Evolutionary conservation across 2,113 vertebrate species (phyloP).

Genomic region (Muntiacus reevesi): DNA sequence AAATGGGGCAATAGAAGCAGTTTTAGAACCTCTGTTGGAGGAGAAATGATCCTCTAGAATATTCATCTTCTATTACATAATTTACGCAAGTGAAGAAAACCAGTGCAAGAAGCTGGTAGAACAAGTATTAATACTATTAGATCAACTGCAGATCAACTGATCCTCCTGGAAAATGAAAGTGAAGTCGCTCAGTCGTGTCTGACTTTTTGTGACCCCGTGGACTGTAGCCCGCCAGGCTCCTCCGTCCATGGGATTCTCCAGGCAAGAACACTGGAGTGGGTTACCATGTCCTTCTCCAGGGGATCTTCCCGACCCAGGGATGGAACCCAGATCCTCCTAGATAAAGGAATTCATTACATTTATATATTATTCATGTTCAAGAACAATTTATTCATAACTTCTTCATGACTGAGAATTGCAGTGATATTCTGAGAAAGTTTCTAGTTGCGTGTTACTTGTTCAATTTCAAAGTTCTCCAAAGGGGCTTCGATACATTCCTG

Average conservation of each 20-base stretch:
- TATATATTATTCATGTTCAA: background rate
- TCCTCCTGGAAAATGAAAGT: background rate
- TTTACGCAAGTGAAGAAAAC: background rate
- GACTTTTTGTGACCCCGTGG: too few species aligned
- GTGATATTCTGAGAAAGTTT: background rate
- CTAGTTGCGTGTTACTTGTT: background rate
- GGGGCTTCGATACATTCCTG: background rate
- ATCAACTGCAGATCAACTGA: background rate
- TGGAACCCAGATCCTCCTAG: background rate
- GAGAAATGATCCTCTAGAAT: background rate
- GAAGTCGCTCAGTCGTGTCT: too few species aligned
- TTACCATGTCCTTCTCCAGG: too few species aligned
- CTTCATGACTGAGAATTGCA: background rate
- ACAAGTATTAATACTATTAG: background rate
- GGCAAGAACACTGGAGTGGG: too few species aligned
- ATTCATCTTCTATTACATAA: background rate
- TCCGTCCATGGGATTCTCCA: too few species aligned
- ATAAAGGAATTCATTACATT: background rate
- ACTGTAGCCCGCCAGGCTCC: too few species aligned
- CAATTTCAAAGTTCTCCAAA: background rate
- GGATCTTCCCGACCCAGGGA: too few species aligned
- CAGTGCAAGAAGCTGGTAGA: background rate
- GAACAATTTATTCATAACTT: background rate
- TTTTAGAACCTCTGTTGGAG: background rate
- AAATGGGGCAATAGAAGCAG: background rate